Base-by-base conservation (phyloP, 2,797 vertebrate species). In the Sebastolobus altivelis region DNA sequence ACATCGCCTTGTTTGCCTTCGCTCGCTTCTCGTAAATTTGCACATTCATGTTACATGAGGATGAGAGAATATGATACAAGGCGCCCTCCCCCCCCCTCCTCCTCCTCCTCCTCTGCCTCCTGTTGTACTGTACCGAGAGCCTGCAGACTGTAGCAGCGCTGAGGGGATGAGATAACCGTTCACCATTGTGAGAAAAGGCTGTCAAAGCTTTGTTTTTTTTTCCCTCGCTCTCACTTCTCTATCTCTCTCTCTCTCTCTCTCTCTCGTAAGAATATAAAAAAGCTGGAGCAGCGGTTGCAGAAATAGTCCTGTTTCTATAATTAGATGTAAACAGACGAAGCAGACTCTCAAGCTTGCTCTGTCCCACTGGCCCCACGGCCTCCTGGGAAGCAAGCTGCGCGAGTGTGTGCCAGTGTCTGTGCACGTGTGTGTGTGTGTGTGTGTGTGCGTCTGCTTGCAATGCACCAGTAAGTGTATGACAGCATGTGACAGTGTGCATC, bases 231-330 rank as follows among this genome's bases (percentile, higher is more conserved):
- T 69, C 54, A 4, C 76, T 43, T n/a, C 60, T 18, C 65, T 20
- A 71, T 43, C 55, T 29, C 84, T 65, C 65, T 43, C 25, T 3
- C 58, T 38, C 67, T 65, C 52, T 18, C 63, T 49, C 40, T 27
- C 40, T 87, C 83, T 83, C 33, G 80, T 81, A 90, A 82, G 72
- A 88, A 87, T 85, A 92, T 87, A 92, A 92, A 93, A 93, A 92
- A 90, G 85, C 88, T 68, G 69, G 77, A 90, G 86, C 84, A 69
- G 87, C 65, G 72, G 91, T 85, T 90, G 84, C 92, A 94, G 87
- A 94, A 95, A 94, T 95, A 94, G 92, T 92, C 68, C 70, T 79
- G 87, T 89, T 93, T 93, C 94, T 94, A 94, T 94, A 95, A 95
- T 94, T 95, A 95, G 93, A 95, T 92, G 89, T 94, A 95, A 94